Percentiles rank a stretch among this genome's conserved stretches.
These are phyloP conservation scores for Campylomormyrus tamandua DNA, from an alignment of 2,113 vertebrate species.

Conservation along the genomic window DNA sequence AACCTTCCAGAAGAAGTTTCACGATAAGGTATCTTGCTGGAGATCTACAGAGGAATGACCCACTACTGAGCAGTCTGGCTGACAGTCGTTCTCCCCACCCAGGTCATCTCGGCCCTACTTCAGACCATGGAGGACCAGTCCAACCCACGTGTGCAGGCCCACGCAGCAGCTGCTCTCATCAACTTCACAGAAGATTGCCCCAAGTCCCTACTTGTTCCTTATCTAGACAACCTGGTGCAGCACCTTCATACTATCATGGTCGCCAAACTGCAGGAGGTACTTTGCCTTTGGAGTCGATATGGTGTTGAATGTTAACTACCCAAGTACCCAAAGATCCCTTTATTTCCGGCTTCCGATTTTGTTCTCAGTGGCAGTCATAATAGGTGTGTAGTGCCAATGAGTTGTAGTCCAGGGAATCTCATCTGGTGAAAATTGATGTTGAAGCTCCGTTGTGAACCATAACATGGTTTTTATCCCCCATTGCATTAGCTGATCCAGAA, in stretches of 20 bases:
- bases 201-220: conserved; percentile 83
- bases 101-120: conserved; percentile 90
- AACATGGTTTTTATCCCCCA: background rate
- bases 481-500: conserved; percentile 83
- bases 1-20: conserved; percentile 97
- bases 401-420: background rate
- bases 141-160: conserved; percentile 92
- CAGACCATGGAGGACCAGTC: conserved; percentile 96
- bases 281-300: background rate
- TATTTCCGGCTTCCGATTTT: background rate
- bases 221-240: conserved; percentile 87
- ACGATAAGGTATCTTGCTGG: conserved; percentile 73
- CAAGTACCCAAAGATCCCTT: background rate
- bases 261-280: conserved; percentile 90
- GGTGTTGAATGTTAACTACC: background rate
- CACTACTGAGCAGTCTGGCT: background rate
- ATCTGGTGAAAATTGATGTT: background rate
- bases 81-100: background rate
- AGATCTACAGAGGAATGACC: background rate
- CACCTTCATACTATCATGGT: conserved; percentile 95
- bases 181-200: conserved; percentile 99
- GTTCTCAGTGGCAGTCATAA: background rate
- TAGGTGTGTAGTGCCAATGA: background rate
- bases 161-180: conserved; percentile 91
- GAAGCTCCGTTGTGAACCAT: background rate